Evolutionary conservation across 2,888 invertebrate genomes (phyloP).

Genomic region (Drosophila anceps): DNA sequence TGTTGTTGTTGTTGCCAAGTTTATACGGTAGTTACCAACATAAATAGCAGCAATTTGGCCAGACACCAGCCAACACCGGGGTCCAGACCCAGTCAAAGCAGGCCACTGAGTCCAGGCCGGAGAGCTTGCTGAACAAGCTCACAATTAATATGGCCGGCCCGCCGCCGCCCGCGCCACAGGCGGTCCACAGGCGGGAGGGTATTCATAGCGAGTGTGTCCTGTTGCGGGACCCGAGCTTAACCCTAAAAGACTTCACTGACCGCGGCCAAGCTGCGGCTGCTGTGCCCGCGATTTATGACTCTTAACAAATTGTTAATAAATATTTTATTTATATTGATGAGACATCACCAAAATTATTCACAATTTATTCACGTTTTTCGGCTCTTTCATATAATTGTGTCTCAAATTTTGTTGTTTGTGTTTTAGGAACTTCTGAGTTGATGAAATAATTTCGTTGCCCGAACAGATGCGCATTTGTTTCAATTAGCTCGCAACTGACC

Average conservation of each 20-base stretch:
- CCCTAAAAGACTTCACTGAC: conserved; percentile 38
- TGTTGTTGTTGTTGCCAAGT: conserved; percentile 75
- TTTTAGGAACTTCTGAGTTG: conserved; percentile 34
- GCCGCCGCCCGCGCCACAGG: conserved; percentile 73
- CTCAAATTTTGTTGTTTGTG: conserved; percentile 13
- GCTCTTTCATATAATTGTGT: conserved; percentile 34
- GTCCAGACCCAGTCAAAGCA: conserved; percentile 19
- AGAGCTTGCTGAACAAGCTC: conserved; percentile 73
- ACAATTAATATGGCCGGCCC: conserved; percentile 78
- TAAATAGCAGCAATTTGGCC: conserved; percentile 85
- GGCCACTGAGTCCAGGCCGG: conserved; percentile 30
- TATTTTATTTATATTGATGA: conserved; percentile 80
- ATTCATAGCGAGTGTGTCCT: conserved; percentile 27
- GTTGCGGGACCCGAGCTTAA: conserved; percentile 31
- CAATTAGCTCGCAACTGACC: conserved; percentile 59
- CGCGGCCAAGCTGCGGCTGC: conserved; percentile 37
- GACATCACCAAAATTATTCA: conserved; percentile 76
- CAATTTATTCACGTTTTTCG: conserved; percentile 55
- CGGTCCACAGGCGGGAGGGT: conserved; percentile 57
- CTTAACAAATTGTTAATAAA: conserved; percentile 79
- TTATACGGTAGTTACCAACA: conserved; percentile 85
- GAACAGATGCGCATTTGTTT: conserved; percentile 71
- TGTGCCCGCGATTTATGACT: conserved; percentile 72
- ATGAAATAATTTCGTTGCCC: conserved; percentile 65
- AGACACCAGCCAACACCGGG: conserved; percentile 68